Evolutionary conservation across 2,113 vertebrate species (phyloP).

Genomic region (Lagenorhynchus albirostris): DNA sequence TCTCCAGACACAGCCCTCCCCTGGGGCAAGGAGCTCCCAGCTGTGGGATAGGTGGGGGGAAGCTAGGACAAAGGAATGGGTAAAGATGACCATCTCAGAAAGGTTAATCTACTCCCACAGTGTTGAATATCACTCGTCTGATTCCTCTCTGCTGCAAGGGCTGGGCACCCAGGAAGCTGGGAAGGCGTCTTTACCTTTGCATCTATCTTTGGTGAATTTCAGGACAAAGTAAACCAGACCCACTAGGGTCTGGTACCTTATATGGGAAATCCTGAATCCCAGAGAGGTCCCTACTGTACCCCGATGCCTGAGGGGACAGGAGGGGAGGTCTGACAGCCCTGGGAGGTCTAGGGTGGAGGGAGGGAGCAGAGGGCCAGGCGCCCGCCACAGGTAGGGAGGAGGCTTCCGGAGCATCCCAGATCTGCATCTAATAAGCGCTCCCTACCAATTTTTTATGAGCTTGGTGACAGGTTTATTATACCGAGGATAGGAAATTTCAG

Average conservation of each 20-base stretch:
- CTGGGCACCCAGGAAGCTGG: neutral
- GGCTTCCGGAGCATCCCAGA: accelerated
- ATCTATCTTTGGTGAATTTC: neutral
- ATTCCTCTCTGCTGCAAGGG: neutral
- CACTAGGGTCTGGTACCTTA: neutral
- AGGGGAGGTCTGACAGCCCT: neutral
- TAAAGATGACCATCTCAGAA: neutral
- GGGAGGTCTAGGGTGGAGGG: neutral
- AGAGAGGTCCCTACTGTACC: neutral
- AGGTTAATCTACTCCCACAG: neutral
- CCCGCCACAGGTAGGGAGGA: neutral
- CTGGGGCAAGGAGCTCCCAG: neutral
- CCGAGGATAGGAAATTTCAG: slow-evolving; percentile 9
- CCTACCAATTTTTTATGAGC: neutral
- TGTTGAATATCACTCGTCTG: neutral
- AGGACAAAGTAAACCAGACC: neutral
- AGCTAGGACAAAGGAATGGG: neutral
- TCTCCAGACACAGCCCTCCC: neutral
- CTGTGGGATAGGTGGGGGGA: neutral
- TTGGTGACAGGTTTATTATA: slow-evolving; percentile 45
- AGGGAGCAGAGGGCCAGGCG: neutral
- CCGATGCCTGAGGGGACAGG: neutral
- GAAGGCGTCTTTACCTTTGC: neutral
- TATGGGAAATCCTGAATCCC: neutral
- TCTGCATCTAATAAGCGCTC: neutral